Evolutionary conservation across 2,888 invertebrate genomes (phyloP).

Genomic region (Thera britannica): DNA sequence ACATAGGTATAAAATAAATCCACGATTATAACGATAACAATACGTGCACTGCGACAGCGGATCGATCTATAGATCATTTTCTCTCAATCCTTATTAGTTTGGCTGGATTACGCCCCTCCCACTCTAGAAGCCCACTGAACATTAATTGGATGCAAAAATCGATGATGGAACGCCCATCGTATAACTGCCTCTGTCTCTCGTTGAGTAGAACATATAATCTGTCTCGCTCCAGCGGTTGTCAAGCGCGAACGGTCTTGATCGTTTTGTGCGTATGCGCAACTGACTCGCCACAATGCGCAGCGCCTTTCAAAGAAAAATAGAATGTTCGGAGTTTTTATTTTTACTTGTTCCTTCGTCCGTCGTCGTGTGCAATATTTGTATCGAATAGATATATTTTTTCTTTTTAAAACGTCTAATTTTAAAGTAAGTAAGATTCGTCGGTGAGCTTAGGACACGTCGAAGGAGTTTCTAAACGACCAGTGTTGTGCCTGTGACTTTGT

Average conservation of each 20-base stretch:
- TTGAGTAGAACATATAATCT: conserved; percentile 29
- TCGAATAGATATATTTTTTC: conserved; percentile 69
- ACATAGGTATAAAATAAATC: conserved; percentile 72
- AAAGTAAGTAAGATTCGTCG: conserved; percentile 68
- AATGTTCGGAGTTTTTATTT: conserved; percentile 71
- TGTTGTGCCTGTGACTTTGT: not conserved
- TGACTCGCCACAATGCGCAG: conserved; percentile 69
- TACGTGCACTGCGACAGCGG: conserved; percentile 69
- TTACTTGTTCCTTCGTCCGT: conserved; percentile 58
- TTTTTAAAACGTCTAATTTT: conserved; percentile 73
- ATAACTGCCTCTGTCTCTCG: conserved; percentile 53
- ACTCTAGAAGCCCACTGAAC: conserved; percentile 79
- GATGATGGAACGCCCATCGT: conserved; percentile 73
- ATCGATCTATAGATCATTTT: conserved; percentile 83
- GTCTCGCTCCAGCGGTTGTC: conserved; percentile 54
- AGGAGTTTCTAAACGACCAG: conserved; percentile 34
- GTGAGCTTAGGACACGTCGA: conserved; percentile 55
- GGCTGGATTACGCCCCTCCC: conserved; percentile 73
- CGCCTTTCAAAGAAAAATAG: conserved; percentile 79
- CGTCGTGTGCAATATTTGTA: conserved; percentile 83
- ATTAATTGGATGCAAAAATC: conserved; percentile 80
- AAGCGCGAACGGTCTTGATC: conserved; percentile 59
- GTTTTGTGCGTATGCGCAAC: conserved; percentile 75
- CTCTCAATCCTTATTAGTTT: conserved; percentile 80
- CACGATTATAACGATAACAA: conserved; percentile 79